Conservation (phyloP, 2,797 vertebrate species). For the Discoglossus pictus region DNA sequence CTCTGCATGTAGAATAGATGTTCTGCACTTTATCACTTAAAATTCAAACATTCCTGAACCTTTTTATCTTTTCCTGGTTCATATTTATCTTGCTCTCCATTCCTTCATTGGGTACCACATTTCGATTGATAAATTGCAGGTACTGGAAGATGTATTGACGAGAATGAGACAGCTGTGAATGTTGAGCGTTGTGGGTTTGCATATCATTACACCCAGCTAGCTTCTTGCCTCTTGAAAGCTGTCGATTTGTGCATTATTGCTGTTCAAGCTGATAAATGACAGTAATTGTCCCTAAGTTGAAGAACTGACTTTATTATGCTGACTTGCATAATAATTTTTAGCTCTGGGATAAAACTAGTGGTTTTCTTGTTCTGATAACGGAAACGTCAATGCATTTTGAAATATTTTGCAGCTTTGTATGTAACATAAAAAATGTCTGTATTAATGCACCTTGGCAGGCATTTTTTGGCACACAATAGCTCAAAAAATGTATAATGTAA, state of each 20-base stretch:
- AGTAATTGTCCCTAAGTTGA: conserved; percentile 85
- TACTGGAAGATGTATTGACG: conserved; percentile 77
- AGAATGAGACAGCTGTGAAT: conserved; percentile 72
- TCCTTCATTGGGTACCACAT: conserved; percentile 72
- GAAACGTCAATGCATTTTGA: conserved; percentile 38
- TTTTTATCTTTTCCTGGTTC: conserved; percentile 67
- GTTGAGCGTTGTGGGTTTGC: conserved; percentile 75
- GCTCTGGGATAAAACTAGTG: conserved; percentile 71
- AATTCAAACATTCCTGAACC: conserved; percentile 73
- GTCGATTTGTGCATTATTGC: conserved; percentile 82
- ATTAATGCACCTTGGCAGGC: not conserved
- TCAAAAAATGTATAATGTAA: too few relatives aligned
- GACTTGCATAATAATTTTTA: conserved; percentile 78
- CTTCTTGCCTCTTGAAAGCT: conserved; percentile 77
- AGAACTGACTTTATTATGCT: conserved; percentile 77
- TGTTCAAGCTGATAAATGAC: conserved; percentile 83
- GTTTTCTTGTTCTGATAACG: conserved; percentile 69
- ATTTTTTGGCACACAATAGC: not conserved
- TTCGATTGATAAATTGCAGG: conserved; percentile 80
- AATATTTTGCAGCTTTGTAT: not conserved
- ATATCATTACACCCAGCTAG: conserved; percentile 75
- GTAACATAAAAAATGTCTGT: not conserved
- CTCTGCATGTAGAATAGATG: conserved; percentile 71
- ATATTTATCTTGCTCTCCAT: conserved; percentile 76
- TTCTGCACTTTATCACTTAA: conserved; percentile 72